Evolutionary conservation across 2,888 invertebrate species (phyloP), one percentile per base, ranked within the genome.

Genomic region (Fragum whitleyi): DNA sequence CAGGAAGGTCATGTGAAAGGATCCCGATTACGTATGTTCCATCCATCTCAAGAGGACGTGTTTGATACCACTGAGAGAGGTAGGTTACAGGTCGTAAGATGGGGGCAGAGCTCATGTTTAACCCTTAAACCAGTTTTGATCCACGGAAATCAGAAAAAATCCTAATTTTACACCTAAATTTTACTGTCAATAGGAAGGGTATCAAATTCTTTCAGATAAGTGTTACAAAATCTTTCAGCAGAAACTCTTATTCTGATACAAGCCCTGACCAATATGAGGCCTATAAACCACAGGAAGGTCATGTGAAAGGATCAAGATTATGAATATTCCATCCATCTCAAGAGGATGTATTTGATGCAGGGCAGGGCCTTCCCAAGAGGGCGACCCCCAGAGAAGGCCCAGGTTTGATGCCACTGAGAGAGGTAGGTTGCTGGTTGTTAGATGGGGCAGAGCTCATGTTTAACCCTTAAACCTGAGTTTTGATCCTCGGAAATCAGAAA

Each of bases 341-440:
- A 59, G 81, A 87, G 32, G 86, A 86, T 47, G 79, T 86, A 65
- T n/a, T n/a, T n/a, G n/a, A n/a, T n/a, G n/a, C n/a, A n/a, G n/a
- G n/a, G n/a, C n/a, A n/a, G n/a, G n/a, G n/a, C n/a, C n/a, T n/a
- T n/a, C n/a, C n/a, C n/a, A n/a, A n/a, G n/a, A n/a, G n/a, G n/a
- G n/a, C n/a, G n/a, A n/a, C n/a, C n/a, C n/a, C n/a, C n/a, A n/a
- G n/a, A n/a, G n/a, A n/a, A n/a, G n/a, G n/a, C n/a, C n/a, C n/a
- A n/a, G n/a, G n/a, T 86, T 86, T 68, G 82, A 57, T 55, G 26
- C 5, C 36, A 28, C 51, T 53, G 74, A n/a, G 2, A 51, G 42
- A 53, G 74, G 72, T 72, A 47, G 23, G 23, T 47, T 14, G n/a
- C 53, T 1, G n/a, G 23, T 47, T 3, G 16, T 47, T n/a, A n/a